Conservation (phyloP, 2,797 vertebrate genomes). For the Clamator glandarius region DNA sequence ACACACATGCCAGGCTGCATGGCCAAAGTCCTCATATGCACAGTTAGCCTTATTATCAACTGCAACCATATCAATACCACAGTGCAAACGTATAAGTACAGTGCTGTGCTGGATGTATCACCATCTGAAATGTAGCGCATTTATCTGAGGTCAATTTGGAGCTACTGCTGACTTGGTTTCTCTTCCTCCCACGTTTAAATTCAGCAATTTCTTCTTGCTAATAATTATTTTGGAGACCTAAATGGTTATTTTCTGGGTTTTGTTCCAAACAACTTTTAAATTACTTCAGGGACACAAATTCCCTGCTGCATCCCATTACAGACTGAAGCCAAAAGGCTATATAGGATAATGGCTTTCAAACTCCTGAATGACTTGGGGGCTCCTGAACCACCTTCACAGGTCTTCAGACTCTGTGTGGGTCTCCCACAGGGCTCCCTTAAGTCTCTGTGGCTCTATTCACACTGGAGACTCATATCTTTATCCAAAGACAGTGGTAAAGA, state of each 20-base stretch:
- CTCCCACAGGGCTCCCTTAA: not conserved
- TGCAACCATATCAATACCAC: not conserved
- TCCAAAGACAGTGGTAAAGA: not conserved
- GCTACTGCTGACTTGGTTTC: not conserved
- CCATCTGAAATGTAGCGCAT: not conserved
- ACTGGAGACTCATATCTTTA: not conserved
- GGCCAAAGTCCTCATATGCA: rapidly evolving
- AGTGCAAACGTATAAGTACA: rapidly evolving
- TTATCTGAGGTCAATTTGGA: not conserved
- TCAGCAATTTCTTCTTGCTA: not conserved
- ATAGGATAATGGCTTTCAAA: not conserved
- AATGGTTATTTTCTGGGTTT: not conserved
- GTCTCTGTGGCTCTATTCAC: not conserved
- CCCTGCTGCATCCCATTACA: not conserved
- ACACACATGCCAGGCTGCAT: not conserved
- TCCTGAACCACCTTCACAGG: not conserved
- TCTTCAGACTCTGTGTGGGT: not conserved
- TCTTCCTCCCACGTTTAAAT: not conserved
- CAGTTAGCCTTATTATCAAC: not conserved
- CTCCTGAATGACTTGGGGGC: not conserved
- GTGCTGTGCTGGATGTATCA: not conserved
- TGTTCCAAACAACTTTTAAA: not conserved
- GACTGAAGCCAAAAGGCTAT: not conserved
- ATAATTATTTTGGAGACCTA: not conserved
- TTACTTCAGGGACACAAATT: not conserved